These are phyloP conservation scores for Lochmaea capreae DNA, from an alignment of 2,888 invertebrate species.

Conservation along the genomic window DNA sequence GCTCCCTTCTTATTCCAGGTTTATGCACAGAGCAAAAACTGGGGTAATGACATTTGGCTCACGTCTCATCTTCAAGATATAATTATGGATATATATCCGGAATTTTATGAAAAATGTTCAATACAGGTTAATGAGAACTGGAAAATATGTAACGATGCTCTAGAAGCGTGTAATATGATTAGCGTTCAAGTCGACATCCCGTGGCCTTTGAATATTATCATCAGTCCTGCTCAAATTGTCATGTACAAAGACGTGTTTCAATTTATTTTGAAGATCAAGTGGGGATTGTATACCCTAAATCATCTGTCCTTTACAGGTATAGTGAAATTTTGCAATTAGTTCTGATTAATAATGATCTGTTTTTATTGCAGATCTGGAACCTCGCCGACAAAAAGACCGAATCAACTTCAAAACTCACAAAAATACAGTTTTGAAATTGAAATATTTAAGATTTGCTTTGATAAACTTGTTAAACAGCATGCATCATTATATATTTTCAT, in stretches of 20 bases:
- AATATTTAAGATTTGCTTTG: constrained; percentile 58
- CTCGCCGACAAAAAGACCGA: constrained; percentile 36
- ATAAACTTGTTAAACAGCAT: constrained; percentile 59
- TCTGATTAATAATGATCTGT: constrained; percentile 14
- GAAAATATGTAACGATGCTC: constrained; percentile 52
- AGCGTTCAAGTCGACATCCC: constrained; percentile 56
- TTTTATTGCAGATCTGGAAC: constrained; percentile 54
- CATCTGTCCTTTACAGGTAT: constrained; percentile 59
- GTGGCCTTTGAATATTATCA: constrained; percentile 63
- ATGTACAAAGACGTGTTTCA: constrained; percentile 60
- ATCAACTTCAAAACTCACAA: constrained; percentile 36
- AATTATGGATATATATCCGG: constrained; percentile 61
- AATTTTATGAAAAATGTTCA: constrained; percentile 57
- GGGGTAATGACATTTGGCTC: constrained; percentile 60
- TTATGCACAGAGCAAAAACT: constrained; percentile 47
- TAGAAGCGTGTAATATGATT: constrained; percentile 55
- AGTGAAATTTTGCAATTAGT: background rate
- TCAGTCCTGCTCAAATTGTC: constrained; percentile 55
- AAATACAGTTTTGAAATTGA: constrained; percentile 49
- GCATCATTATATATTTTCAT: constrained; percentile 62
- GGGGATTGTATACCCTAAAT: constrained; percentile 62
- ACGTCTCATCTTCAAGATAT: constrained; percentile 62
- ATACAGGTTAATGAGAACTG: constrained; percentile 56
- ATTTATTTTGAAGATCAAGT: constrained; percentile 62
- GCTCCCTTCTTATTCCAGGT: constrained; percentile 47